Evolutionary conservation across 1,140 invertebrate species (phyloP).

Genomic region (Scaptomyza pallida): DNA sequence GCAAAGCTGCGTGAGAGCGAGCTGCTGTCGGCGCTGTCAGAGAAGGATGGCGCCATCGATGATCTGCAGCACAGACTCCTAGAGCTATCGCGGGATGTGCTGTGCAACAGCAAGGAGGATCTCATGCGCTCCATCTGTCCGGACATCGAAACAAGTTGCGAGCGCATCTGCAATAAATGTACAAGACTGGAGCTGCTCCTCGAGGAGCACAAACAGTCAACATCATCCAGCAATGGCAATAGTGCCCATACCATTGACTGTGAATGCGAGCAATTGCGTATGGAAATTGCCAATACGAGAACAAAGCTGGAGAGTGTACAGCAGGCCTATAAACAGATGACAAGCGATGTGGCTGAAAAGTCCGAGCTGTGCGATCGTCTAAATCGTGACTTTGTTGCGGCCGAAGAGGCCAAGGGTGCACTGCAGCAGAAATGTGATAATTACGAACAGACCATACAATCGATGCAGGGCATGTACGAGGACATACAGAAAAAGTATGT

Average conservation of each 20-base stretch:
- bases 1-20: conserved; percentile 70
- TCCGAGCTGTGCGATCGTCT: conserved; percentile 41
- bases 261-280: conserved; percentile 53
- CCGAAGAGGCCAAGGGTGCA: conserved; percentile 25
- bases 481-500: conserved; percentile 56
- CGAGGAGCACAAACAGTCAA: conserved; percentile 29
- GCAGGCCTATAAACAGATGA: conserved; percentile 31
- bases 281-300: conserved; percentile 39
- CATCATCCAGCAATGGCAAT: conserved; percentile 14
- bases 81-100: conserved; percentile 31
- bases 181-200: conserved; percentile 50
- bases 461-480: conserved; percentile 50
- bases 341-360: conserved; percentile 35
- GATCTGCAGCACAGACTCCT: conserved; percentile 44
- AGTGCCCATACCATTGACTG: conserved; percentile 26
- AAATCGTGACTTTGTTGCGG: conserved; percentile 29
- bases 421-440: conserved; percentile 47
- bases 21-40: conserved; percentile 53
- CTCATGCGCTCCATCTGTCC: conserved; percentile 57
- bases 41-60: conserved; percentile 56
- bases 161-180: conserved; percentile 61
- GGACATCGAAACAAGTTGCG: conserved; percentile 40
- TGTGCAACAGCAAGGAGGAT: conserved; percentile 57
- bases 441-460: conserved; percentile 30
- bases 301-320: conserved; percentile 53